Evolutionary conservation across 1,140 invertebrate genomes (phyloP).

Genomic region (Pygmarrhopalites habei): DNA sequence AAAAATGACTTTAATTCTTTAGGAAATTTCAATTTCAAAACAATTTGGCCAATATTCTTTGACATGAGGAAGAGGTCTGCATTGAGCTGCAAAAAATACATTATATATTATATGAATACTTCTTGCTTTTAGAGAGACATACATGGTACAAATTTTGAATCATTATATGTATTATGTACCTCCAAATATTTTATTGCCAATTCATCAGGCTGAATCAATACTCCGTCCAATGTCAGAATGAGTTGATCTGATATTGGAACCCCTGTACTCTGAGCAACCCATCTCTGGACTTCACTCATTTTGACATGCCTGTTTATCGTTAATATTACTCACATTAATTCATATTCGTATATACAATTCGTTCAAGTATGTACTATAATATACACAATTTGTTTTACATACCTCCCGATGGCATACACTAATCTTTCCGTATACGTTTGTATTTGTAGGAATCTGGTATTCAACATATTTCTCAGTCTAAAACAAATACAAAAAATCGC

Average conservation of each 20-base stretch:
- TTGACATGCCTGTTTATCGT: constrained; percentile 19
- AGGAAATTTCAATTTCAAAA: constrained; percentile 19
- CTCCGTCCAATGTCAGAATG: constrained; percentile 28
- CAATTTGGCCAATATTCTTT: constrained; percentile 5
- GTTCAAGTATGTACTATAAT: too few relatives aligned
- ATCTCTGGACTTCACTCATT: constrained; percentile 22
- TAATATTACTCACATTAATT: too few relatives aligned
- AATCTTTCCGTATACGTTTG: constrained; percentile 17
- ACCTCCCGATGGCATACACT: constrained; percentile 27
- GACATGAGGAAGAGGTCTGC: too few relatives aligned
- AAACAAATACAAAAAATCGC: constrained; percentile 3
- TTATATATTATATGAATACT: too few relatives aligned
- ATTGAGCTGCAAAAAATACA: too few relatives aligned
- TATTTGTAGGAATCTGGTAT: constrained; percentile 26
- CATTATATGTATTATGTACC: too few relatives aligned
- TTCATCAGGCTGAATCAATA: constrained; percentile 13
- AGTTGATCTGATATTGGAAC: constrained; percentile 19
- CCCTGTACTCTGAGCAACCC: constrained; percentile 22
- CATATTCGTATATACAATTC: too few relatives aligned
- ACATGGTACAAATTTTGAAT: too few relatives aligned
- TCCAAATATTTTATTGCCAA: constrained; percentile 19
- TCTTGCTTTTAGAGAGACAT: too few relatives aligned
- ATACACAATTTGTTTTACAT: too few relatives aligned
- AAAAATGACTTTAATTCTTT: constrained; percentile 24
- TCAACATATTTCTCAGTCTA: constrained; percentile 24